Percentiles rank a stretch among this genome's conserved stretches.
phyloP scores from a whole-genome alignment of 2,888 invertebrate species.

The Ornithoptera priamus region DNA sequence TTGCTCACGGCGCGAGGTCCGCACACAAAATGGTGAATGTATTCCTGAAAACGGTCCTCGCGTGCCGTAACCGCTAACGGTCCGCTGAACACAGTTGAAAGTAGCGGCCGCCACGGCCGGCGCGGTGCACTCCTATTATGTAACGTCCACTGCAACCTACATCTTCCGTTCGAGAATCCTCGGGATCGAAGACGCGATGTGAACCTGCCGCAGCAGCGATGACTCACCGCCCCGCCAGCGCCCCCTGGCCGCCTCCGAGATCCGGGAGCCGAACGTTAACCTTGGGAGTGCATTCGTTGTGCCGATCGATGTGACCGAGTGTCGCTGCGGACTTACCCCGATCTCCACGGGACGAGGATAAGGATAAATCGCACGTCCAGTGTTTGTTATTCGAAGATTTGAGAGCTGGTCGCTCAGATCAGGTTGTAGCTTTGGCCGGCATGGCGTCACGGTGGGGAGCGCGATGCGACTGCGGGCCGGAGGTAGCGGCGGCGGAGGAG shows the following conservation, averaged over 20 bases:
- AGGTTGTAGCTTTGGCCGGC: slow-evolving; percentile 69
- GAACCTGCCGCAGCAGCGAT: slow-evolving; percentile 74
- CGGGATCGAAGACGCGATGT: slow-evolving; percentile 73
- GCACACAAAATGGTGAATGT: slow-evolving; percentile 75
- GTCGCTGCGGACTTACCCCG: slow-evolving; percentile 67
- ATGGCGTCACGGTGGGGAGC: slow-evolving; percentile 68
- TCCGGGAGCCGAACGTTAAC: slow-evolving; percentile 57
- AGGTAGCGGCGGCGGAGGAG: slow-evolving; percentile 53
- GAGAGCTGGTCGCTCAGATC: slow-evolving; percentile 67
- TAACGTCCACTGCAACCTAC: slow-evolving; percentile 69
- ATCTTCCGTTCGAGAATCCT: slow-evolving; percentile 53
- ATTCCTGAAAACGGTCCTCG: slow-evolving; percentile 72
- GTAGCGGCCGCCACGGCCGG: slow-evolving; percentile 59
- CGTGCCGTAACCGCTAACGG: slow-evolving; percentile 67
- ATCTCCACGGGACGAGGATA: slow-evolving; percentile 49
- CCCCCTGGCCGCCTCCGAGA: slow-evolving; percentile 57
- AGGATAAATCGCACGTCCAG: slow-evolving; percentile 48
- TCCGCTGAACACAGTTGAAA: slow-evolving; percentile 68
- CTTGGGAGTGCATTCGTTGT: slow-evolving; percentile 53
- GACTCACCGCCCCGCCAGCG: slow-evolving; percentile 74
- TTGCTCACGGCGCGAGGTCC: slow-evolving; percentile 52
- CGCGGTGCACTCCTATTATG: slow-evolving; percentile 73
- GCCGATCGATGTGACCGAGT: slow-evolving; percentile 35
- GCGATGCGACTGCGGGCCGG: slow-evolving; percentile 72
- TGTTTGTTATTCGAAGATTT: slow-evolving; percentile 58